A percentile compares a stretch with the other conserved stretches of the same genome.
These are phyloP conservation scores for Drosophila kohkoa DNA, from an alignment of 1,140 invertebrate genomes.

Conservation along the genomic window DNA sequence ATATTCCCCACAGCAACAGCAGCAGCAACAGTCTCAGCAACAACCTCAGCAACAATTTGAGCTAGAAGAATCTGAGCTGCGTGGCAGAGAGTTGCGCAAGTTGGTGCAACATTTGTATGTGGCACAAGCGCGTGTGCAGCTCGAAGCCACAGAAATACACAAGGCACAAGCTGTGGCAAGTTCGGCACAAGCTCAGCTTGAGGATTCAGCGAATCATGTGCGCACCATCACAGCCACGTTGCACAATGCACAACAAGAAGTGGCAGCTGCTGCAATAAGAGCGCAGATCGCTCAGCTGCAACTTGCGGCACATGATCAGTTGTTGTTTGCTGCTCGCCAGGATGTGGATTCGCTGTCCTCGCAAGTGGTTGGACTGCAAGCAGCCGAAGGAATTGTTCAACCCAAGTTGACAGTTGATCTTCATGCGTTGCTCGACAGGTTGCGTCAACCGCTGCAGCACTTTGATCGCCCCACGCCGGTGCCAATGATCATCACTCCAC, in stretches of 20 bases:
- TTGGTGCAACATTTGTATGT: slow-evolving; percentile 80
- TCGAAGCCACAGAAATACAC: slow-evolving; percentile 78
- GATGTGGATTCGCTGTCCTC: slow-evolving; percentile 81
- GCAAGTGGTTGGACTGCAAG: slow-evolving; percentile 81
- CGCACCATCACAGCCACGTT: slow-evolving; percentile 75
- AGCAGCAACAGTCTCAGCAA: slow-evolving; percentile 10
- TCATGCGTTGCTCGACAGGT: slow-evolving; percentile 67
- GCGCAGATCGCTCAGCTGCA: slow-evolving; percentile 82
- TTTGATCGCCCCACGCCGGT: slow-evolving; percentile 71
- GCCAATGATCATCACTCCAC: slow-evolving; percentile 50
- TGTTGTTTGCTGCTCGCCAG: slow-evolving; percentile 80
- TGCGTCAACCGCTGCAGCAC: slow-evolving; percentile 72
- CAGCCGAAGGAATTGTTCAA: slow-evolving; percentile 79
- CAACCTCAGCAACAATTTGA: slow-evolving; percentile 17
- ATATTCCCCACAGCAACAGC: slow-evolving; percentile 1
- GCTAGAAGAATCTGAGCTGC: slow-evolving; percentile 54
- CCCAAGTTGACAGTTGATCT: slow-evolving; percentile 74
- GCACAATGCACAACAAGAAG: slow-evolving; percentile 80
- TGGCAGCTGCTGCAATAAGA: slow-evolving; percentile 75
- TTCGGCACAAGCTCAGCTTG: slow-evolving; percentile 67
- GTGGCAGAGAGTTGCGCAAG: slow-evolving; percentile 65
- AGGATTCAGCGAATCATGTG: slow-evolving; percentile 79
- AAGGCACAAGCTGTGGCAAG: slow-evolving; percentile 77
- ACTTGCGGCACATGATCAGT: slow-evolving; percentile 80
- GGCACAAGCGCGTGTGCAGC: slow-evolving; percentile 79